Conservation (phyloP, 2,888 invertebrate species). For the Lasioglossum morio region DNA sequence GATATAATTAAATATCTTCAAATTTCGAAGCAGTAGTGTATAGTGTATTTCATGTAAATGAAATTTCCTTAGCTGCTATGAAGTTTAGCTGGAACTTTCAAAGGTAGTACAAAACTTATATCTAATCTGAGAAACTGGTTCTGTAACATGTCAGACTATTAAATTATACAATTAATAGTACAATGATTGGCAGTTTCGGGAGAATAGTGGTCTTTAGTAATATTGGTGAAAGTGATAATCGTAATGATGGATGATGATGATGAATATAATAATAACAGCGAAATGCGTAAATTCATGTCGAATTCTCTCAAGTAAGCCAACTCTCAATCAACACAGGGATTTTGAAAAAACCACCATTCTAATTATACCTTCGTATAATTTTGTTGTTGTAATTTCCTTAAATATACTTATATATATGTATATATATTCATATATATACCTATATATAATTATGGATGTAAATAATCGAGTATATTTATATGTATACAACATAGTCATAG, state of each 20-base stretch:
- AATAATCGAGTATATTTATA: constrained; percentile 69
- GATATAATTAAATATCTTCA: constrained; percentile 2
- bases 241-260: neutral
- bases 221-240: neutral
- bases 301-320: constrained; percentile 32
- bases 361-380: constrained; percentile 61
- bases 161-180: constrained; percentile 56
- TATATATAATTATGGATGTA: constrained; percentile 70
- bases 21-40: constrained; percentile 5
- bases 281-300: constrained; percentile 19
- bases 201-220: constrained; percentile 65
- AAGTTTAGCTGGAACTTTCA: constrained; percentile 15
- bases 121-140: constrained; percentile 57
- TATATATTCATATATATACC: constrained; percentile 67
- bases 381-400: constrained; percentile 69
- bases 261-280: neutral
- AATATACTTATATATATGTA: constrained; percentile 68
- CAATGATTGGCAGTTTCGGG: constrained; percentile 71
- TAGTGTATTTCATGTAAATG: constrained; percentile 1
- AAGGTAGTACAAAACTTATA: constrained; percentile 22
- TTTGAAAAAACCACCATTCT: constrained; percentile 65
- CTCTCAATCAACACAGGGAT: constrained; percentile 19
- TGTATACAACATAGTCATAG: constrained; percentile 55
- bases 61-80: neutral
- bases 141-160: constrained; percentile 52